phyloP scores from a whole-genome alignment of 1,140 invertebrate genomes.

The Drosophila nasuta region DNA sequence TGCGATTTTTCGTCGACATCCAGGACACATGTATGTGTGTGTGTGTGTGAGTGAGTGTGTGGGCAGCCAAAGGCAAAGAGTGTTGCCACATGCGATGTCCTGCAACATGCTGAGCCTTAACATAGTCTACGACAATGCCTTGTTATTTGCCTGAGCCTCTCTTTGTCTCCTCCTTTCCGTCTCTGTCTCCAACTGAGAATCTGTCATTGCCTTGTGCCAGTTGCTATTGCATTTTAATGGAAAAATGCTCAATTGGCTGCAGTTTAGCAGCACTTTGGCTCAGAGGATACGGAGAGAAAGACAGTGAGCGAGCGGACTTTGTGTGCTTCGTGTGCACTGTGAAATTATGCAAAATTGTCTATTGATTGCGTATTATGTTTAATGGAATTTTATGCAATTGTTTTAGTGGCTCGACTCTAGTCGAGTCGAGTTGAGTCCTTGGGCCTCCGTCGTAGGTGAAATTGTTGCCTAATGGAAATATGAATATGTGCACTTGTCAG shows the following conservation, averaged over 20 bases:
- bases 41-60: conserved; percentile 29
- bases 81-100: conserved; percentile 13
- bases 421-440: not conserved
- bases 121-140: conserved; percentile 49
- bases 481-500: conserved; percentile 47
- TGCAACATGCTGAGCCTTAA: conserved; percentile 30
- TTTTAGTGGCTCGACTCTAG: conserved; percentile 42
- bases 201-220: conserved; percentile 17
- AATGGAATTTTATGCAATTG: conserved; percentile 72
- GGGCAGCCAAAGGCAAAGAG: not conserved
- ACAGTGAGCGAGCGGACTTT: not conserved
- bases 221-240: conserved; percentile 64
- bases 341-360: conserved; percentile 72
- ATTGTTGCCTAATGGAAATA: conserved; percentile 44
- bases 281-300: conserved; percentile 10
- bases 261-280: conserved; percentile 59
- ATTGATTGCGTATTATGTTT: conserved; percentile 71
- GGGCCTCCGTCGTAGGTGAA: conserved; percentile 17
- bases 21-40: conserved; percentile 28
- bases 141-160: conserved; percentile 46
- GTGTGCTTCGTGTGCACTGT: conserved; percentile 41
- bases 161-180: not conserved
- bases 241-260: conserved; percentile 62
- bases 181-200: not conserved
- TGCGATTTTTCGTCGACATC: conserved; percentile 63